Conservation (phyloP, 2,888 invertebrate species). For the Serrognathus titanus region DNA sequence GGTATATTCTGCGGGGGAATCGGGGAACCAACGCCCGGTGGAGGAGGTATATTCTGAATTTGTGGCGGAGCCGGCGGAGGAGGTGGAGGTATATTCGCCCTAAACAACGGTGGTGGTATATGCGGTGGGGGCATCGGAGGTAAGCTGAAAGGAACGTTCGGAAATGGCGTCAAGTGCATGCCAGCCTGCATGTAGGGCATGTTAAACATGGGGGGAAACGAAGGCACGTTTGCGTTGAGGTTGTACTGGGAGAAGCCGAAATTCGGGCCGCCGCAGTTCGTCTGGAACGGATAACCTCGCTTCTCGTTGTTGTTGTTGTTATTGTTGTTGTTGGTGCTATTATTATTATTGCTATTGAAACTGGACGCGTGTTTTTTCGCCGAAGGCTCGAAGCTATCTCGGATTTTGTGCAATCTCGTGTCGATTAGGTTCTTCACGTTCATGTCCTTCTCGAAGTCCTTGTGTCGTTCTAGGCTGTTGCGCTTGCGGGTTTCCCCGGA, state of each 20-base stretch:
- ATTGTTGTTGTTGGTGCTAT: constrained; percentile 6
- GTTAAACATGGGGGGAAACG: constrained; percentile 14
- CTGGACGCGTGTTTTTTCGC: constrained; percentile 16
- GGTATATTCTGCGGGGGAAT: constrained; percentile 15
- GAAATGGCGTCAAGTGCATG: constrained; percentile 8
- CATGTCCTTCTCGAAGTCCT: constrained; percentile 43
- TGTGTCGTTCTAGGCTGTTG: constrained; percentile 37
- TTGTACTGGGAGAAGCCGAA: constrained; percentile 10
- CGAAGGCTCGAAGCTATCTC: constrained; percentile 24
- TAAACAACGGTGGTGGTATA: background rate
- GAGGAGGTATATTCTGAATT: constrained; percentile 1
- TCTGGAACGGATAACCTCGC: constrained; percentile 14
- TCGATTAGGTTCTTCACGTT: constrained; percentile 47
- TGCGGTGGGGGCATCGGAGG: background rate
- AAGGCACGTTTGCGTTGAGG: constrained; percentile 17
- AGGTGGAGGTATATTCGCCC: background rate
- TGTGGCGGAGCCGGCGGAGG: constrained; percentile 14
- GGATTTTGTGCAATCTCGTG: constrained; percentile 26
- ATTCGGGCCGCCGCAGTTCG: constrained; percentile 4
- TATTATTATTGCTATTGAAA: constrained; percentile 4
- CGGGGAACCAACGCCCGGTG: background rate
- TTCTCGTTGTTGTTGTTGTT: constrained; percentile 10
- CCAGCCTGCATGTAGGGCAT: constrained; percentile 9
- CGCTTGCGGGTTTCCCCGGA: constrained; percentile 34
- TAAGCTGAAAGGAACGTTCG: background rate